Evolutionary conservation across 2,888 invertebrate genomes (phyloP).

Genomic region (Exephanes ischioxanthus): DNA sequence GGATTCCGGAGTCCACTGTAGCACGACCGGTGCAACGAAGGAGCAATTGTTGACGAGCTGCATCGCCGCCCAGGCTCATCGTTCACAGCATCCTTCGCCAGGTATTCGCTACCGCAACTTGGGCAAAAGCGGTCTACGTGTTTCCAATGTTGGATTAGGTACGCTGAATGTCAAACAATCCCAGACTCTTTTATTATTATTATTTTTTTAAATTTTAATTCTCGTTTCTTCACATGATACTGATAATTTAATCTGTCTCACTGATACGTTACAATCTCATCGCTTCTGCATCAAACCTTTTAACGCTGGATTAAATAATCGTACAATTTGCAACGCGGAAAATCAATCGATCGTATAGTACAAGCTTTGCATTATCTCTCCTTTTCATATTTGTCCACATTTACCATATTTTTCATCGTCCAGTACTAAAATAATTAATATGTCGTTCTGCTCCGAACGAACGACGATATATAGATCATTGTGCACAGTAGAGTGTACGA

Average conservation of each 20-base stretch:
- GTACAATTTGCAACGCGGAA: neutral
- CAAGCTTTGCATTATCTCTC: slow-evolving; percentile 29
- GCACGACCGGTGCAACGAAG: slow-evolving; percentile 85
- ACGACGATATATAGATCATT: neutral
- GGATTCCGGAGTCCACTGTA: slow-evolving; percentile 83
- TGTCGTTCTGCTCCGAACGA: neutral
- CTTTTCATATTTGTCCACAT: slow-evolving; percentile 18
- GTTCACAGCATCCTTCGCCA: slow-evolving; percentile 89
- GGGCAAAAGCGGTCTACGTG: slow-evolving; percentile 97
- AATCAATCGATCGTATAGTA: neutral
- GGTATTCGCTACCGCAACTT: slow-evolving; percentile 96
- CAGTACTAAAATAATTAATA: neutral
- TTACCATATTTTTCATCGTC: neutral
- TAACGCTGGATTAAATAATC: neutral
- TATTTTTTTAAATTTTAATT: neutral
- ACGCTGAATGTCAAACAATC: slow-evolving; percentile 81
- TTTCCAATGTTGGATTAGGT: slow-evolving; percentile 97
- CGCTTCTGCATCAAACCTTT: slow-evolving; percentile 15
- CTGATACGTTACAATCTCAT: slow-evolving; percentile 14
- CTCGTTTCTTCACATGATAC: slow-evolving; percentile 1
- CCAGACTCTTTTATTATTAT: slow-evolving; percentile 70
- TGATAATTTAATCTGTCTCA: neutral
- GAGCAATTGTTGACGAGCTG: slow-evolving; percentile 86
- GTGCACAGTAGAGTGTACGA: neutral
- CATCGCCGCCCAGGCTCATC: slow-evolving; percentile 86